These are phyloP conservation scores for Gopherus flavomarginatus DNA, from an alignment of 2,113 vertebrate genomes.

Conservation along the genomic window DNA sequence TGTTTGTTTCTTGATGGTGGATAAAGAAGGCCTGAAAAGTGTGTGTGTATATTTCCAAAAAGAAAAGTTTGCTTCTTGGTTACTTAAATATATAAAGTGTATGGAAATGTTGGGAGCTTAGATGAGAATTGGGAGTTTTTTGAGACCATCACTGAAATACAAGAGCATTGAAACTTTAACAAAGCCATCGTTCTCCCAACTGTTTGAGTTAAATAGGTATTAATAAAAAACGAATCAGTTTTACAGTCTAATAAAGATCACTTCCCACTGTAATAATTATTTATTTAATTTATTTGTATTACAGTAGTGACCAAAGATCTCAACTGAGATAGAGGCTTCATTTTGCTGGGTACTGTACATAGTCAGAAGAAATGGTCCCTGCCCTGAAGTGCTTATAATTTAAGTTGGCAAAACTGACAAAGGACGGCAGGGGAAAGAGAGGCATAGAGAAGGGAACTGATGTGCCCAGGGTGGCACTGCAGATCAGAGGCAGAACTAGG, in stretches of 20 bases:
- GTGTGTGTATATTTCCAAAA: conserved; percentile 4
- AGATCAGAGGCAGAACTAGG: not conserved
- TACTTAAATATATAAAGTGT: not conserved
- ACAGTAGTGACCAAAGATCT: conserved; percentile 51
- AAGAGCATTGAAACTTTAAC: conserved; percentile 2
- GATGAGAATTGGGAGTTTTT: conserved; percentile 31
- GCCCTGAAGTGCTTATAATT: conserved; percentile 39
- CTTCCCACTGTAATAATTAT: conserved; percentile 52
- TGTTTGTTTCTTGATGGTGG: not conserved
- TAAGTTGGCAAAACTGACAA: conserved; percentile 50
- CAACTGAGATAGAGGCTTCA: conserved; percentile 11
- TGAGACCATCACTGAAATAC: conserved; percentile 7
- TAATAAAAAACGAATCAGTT: conserved; percentile 49
- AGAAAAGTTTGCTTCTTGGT: conserved; percentile 56
- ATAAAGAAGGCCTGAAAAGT: not conserved
- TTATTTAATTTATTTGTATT: not conserved
- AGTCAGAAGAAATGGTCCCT: conserved; percentile 15
- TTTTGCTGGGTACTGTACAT: conserved; percentile 18
- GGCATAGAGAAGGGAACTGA: conserved; percentile 46
- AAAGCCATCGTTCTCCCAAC: not conserved
- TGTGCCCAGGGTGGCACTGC: conserved; percentile 2
- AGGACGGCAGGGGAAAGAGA: conserved; percentile 54
- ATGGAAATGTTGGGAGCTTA: conserved; percentile 18
- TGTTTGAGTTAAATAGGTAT: conserved; percentile 26
- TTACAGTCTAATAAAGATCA: not conserved